Evolutionary conservation across 2,888 invertebrate species (phyloP).

Genomic region (Caenorhabditis parvicauda): DNA sequence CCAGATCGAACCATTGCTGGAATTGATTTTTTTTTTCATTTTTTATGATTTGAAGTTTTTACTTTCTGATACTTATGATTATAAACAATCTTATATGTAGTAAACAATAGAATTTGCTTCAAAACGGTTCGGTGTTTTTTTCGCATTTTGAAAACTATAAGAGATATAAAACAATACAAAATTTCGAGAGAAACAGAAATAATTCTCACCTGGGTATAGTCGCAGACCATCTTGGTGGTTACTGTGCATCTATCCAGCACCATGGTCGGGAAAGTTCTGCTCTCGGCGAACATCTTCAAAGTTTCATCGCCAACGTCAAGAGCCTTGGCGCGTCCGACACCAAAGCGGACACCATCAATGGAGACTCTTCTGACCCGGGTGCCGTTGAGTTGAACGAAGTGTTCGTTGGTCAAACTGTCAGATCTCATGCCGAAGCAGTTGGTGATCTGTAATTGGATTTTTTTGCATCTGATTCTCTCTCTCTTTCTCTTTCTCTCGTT

Average conservation of each 20-base stretch:
- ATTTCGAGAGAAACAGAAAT: background rate
- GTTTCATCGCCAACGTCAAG: conserved; percentile 31
- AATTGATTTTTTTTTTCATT: background rate
- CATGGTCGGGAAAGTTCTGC: conserved; percentile 32
- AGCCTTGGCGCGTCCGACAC: conserved; percentile 4
- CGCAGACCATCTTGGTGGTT: conserved; percentile 32
- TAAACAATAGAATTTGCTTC: background rate
- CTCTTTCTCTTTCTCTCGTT: too few species aligned
- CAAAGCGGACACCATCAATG: conserved; percentile 32
- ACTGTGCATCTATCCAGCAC: conserved; percentile 34
- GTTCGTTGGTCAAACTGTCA: conserved; percentile 31
- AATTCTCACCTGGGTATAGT: conserved; percentile 25
- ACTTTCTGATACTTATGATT: too few species aligned
- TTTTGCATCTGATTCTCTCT: too few species aligned
- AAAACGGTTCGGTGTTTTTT: background rate
- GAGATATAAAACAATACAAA: background rate
- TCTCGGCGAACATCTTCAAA: conserved; percentile 16
- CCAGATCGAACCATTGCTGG: conserved; percentile 24
- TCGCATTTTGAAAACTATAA: background rate
- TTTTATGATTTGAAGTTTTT: background rate
- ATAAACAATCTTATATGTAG: too few species aligned
- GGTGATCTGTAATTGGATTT: conserved; percentile 13
- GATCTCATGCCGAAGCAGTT: conserved; percentile 28
- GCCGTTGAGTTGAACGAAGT: conserved; percentile 30
- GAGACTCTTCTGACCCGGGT: conserved; percentile 19